Base-by-base conservation (phyloP, 2,888 invertebrate species). In the Disparrhopalites patrizii region DNA sequence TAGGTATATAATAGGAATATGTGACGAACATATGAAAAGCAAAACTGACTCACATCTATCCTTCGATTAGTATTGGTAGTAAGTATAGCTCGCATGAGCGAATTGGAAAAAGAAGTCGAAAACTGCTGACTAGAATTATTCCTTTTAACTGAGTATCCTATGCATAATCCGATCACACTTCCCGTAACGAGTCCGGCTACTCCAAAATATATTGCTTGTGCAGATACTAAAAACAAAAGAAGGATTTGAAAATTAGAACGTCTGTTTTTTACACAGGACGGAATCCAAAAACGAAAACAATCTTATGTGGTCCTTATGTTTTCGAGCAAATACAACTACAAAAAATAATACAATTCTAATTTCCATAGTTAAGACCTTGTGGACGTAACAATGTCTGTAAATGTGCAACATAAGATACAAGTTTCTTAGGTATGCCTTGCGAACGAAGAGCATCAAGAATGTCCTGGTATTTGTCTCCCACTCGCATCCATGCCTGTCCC, bases 71-170 rank as follows among this genome's bases (percentile, higher is more conserved):
- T 79, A 55, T 76, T 77, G 30, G 77, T 78, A 62, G 79, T 78
- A 13, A 80, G 77, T 36, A 81, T 77, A 4, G 80, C 80, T 71
- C 79, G 77, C 80, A 81, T 80, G 50, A 77, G 73, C 20, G 77
- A 77, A 66, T 67, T 70, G 40, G 71, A 63, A 62, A 66, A 56
- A 25, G 71, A 67, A 55, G 69, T 64, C 54, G 69, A 68, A 56
- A 69, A 69, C 30, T 66, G 40, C 27, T 69, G 71, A 66, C 72
- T 68, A 65, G 70, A 65, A 5, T 27, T 72, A 72, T 18, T 73
- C 72, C 13, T 73, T 28, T 69, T 68, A 31, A 72, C 70, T 40
- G 62, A 68, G 47, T 70, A 70, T 3, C 79, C 79, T 28, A 80
- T 72, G 28, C 77, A 73, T n/a, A 79, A 73, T 0, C 80, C 80